Evolutionary conservation across 2,797 vertebrate species (phyloP).

Genomic region (Rachycentron canadum): DNA sequence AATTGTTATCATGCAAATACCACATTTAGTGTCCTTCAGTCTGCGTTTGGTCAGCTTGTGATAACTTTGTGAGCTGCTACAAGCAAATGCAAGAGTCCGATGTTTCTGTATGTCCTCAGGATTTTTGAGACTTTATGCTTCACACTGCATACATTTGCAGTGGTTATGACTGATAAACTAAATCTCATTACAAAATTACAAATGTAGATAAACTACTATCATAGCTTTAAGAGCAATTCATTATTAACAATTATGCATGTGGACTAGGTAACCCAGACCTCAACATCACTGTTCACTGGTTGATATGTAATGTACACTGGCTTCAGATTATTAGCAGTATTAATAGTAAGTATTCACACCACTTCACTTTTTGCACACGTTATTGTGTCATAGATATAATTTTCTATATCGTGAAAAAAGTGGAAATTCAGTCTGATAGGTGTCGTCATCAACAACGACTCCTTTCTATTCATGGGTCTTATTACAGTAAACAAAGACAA

Average conservation of each 20-base stretch:
- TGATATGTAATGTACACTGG: not conserved
- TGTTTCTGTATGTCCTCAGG: not conserved
- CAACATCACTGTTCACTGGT: not conserved
- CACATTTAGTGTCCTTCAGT: constrained; percentile 16
- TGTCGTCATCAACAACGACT: not conserved
- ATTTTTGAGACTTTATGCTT: not conserved
- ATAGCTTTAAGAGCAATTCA: not conserved
- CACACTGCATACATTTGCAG: not conserved
- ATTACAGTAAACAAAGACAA: not conserved
- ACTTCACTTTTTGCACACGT: not conserved
- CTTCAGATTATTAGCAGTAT: too few relatives aligned
- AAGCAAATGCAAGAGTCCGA: not conserved
- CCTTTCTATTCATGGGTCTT: not conserved
- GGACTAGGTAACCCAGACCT: not conserved
- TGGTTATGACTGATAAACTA: not conserved
- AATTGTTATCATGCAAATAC: constrained; percentile 21
- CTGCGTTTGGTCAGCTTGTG: not conserved
- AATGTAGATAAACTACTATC: not conserved
- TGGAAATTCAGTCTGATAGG: not conserved
- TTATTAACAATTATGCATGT: not conserved
- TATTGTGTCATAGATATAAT: not conserved
- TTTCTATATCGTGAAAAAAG: not conserved
- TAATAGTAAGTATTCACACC: not conserved
- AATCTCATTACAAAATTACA: not conserved
- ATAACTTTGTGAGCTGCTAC: not conserved